Percentiles rank a stretch among this genome's conserved stretches.
These are phyloP conservation scores for Centropus unirufus DNA, from an alignment of 2,113 vertebrate genomes.

Conservation along the genomic window DNA sequence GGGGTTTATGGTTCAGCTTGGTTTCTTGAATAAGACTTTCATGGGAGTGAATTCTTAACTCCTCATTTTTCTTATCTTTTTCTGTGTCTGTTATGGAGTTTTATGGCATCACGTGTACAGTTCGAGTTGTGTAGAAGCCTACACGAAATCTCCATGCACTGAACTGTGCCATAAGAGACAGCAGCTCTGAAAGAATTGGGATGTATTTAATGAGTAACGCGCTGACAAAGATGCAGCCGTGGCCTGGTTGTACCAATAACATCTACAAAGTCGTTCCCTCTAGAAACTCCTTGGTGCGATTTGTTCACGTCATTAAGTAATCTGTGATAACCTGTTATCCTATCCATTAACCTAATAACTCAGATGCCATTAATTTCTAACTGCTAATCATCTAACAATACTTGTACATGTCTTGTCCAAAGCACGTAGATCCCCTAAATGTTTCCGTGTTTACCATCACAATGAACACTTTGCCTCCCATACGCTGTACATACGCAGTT, in stretches of 20 bases:
- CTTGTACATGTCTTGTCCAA: accelerated
- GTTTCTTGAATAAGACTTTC: neutral
- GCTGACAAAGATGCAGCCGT: neutral
- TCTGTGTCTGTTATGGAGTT: neutral
- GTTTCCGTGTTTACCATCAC: neutral
- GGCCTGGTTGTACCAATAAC: neutral
- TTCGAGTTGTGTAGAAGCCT: neutral
- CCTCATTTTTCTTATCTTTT: neutral
- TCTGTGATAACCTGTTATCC: neutral
- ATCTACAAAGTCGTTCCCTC: neutral
- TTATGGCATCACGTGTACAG: neutral
- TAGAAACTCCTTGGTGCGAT: neutral
- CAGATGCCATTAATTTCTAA: neutral
- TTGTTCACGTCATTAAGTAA: neutral
- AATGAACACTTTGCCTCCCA: neutral
- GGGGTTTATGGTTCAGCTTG: neutral
- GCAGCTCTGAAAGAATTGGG: neutral
- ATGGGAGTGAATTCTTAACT: conserved; percentile 10
- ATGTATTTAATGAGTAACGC: neutral
- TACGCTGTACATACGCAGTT: neutral
- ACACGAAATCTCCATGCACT: neutral
- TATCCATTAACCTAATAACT: neutral
- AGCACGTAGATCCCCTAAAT: accelerated
- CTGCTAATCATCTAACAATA: neutral
- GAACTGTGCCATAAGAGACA: neutral